Percentiles rank a stretch among this genome's conserved stretches.
phyloP scores from a whole-genome alignment of 1,140 invertebrate genomes.

The Trachymyrmex cornetzi region DNA sequence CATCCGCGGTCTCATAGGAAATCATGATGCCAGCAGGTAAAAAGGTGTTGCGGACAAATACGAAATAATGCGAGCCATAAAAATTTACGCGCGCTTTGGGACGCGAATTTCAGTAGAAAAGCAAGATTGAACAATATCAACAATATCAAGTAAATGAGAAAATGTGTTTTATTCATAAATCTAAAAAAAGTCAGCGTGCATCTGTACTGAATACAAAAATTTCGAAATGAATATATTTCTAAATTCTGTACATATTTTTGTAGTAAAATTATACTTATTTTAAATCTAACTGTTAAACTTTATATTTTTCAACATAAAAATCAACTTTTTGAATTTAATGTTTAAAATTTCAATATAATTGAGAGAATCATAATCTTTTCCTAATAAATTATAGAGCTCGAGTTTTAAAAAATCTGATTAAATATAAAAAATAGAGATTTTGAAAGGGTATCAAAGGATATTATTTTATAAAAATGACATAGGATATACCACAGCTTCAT shows the following conservation, averaged over 20 bases:
- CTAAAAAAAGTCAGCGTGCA: neutral
- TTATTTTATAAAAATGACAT: neutral
- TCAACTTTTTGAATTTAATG: neutral
- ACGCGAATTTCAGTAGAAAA: conserved; percentile 41
- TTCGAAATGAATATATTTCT: conserved; percentile 3
- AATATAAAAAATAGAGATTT: neutral
- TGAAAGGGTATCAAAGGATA: neutral
- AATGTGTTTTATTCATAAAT: conserved; percentile 31
- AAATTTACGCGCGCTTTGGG: conserved; percentile 39
- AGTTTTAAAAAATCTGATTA: neutral
- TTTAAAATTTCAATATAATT: conserved; percentile 16
- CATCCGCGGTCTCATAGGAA: conserved; percentile 39
- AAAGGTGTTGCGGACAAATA: conserved; percentile 22
- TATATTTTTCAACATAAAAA: neutral
- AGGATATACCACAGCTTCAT: neutral
- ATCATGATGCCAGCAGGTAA: conserved; percentile 25
- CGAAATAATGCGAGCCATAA: conserved; percentile 33
- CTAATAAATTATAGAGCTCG: neutral
- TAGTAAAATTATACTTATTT: neutral
- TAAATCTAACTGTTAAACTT: neutral
- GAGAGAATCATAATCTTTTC: neutral
- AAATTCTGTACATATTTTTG: neutral
- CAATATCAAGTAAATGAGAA: neutral
- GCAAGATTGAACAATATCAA: conserved; percentile 31
- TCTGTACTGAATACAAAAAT: neutral